Evolutionary conservation across 37 sponge, comb jelly and placozoan genomes (phyloP).

Genomic region (Theonella swinhoei): DNA sequence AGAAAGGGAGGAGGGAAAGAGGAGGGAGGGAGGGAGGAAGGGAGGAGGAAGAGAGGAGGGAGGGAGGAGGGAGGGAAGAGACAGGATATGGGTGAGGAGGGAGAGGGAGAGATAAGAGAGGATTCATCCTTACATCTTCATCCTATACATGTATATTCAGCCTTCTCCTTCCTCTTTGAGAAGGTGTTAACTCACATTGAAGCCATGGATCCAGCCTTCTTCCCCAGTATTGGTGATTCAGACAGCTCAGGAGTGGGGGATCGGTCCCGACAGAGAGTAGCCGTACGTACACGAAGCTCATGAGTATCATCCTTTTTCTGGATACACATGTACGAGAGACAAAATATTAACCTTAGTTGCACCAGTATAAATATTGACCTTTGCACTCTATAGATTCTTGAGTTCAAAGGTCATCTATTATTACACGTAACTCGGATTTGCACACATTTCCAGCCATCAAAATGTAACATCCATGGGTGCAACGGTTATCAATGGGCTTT

Average conservation of each 20-base stretch:
- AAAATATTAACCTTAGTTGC: too few relatives aligned
- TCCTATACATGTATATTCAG: too few relatives aligned
- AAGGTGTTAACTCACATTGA: background rate
- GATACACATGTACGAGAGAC: background rate
- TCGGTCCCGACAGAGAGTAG: background rate
- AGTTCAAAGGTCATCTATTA: too few relatives aligned
- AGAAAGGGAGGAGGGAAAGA: background rate
- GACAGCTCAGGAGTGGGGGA: background rate
- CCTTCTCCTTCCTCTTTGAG: background rate
- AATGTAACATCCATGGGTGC: too few relatives aligned
- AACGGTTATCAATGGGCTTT: too few relatives aligned
- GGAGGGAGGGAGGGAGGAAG: background rate
- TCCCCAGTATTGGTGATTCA: conserved; percentile 5
- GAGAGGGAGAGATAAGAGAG: background rate
- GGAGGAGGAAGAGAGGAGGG: background rate
- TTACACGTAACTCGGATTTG: too few relatives aligned
- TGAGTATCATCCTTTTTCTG: conserved; percentile 38
- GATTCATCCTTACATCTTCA: too few relatives aligned
- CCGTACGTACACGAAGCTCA: conserved; percentile 17
- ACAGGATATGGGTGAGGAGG: background rate
- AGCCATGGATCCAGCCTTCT: background rate
- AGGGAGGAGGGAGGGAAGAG: background rate
- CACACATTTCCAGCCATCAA: too few relatives aligned
- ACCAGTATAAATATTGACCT: too few relatives aligned
- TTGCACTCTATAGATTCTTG: too few relatives aligned